These are phyloP conservation scores for Anthopleura xanthogrammica DNA, from an alignment of 92 coral and sea anemone species.

Conservation along the genomic window DNA sequence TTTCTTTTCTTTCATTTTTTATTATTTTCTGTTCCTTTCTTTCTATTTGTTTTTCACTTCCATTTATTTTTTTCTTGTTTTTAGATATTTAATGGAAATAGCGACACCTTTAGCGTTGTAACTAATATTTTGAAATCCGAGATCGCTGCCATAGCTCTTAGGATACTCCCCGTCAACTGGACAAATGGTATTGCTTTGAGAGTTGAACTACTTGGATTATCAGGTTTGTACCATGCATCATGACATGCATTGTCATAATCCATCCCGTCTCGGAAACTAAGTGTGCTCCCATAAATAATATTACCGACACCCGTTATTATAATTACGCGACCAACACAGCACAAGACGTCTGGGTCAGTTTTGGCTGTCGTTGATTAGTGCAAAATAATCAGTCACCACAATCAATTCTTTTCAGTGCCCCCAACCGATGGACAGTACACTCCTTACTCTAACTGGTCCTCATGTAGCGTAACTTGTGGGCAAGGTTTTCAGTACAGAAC, in stretches of 20 bases:
- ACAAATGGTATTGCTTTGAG: conserved; percentile 39
- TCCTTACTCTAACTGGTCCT: conserved; percentile 51
- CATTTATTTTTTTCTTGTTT: no score
- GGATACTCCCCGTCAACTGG: conserved; percentile 40
- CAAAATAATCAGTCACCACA: no score
- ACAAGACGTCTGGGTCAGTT: no score
- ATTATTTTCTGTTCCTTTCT: no score
- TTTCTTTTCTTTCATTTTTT: no score
- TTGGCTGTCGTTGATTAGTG: no score
- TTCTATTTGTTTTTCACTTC: no score
- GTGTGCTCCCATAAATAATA: no score
- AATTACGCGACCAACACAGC: no score
- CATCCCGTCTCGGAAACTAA: no score
- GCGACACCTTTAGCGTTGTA: conserved; percentile 19
- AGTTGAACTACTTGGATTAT: conserved; percentile 52
- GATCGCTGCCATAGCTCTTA: conserved; percentile 2
- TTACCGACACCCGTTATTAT: no score
- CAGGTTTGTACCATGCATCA: conserved; percentile 27
- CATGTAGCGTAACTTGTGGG: conserved; percentile 49
- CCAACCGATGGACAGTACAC: conserved; percentile 43
- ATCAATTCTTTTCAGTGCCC: no score
- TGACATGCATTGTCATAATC: neutral
- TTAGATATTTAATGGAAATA: neutral
- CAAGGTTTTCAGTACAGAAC: conserved; percentile 35
- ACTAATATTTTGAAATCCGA: conserved; percentile 24